Evolutionary conservation across 2,888 invertebrate genomes (phyloP).

Genomic region (Cheiracanthium punctorium): DNA sequence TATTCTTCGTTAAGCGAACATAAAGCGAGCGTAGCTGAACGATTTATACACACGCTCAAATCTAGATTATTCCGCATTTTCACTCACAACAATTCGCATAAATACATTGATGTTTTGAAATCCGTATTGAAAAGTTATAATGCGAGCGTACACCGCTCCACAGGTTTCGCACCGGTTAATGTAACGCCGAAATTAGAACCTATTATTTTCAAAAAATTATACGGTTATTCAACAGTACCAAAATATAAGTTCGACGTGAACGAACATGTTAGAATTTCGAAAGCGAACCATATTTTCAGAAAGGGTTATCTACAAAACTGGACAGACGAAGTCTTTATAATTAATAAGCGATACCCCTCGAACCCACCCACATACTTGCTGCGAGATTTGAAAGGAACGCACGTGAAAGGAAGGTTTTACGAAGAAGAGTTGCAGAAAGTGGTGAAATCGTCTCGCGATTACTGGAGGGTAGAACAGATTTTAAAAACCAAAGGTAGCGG

Average conservation of each 20-base stretch:
- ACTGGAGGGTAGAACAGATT: conserved; percentile 24
- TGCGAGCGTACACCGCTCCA: conserved; percentile 14
- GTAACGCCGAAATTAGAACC: neutral
- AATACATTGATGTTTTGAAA: conserved; percentile 9
- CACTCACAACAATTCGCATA: neutral
- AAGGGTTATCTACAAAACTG: conserved; percentile 40
- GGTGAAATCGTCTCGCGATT: neutral
- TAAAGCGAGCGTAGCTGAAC: conserved; percentile 74
- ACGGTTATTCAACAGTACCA: neutral
- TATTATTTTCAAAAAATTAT: conserved; percentile 16
- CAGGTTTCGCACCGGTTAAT: neutral
- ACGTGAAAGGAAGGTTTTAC: conserved; percentile 19
- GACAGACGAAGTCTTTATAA: conserved; percentile 18
- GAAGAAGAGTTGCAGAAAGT: conserved; percentile 31
- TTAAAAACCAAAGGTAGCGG: neutral
- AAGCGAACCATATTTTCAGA: neutral
- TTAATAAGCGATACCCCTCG: neutral
- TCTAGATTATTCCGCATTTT: conserved; percentile 39
- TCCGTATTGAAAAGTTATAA: conserved; percentile 26
- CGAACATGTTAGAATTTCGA: conserved; percentile 9
- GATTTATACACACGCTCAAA: conserved; percentile 74
- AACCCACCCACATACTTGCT: too few relatives aligned
- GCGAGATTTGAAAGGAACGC: neutral
- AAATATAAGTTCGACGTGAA: neutral
- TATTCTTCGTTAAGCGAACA: conserved; percentile 68